Percentiles rank a stretch among this genome's conserved stretches.
Conservation (phyloP, 2,888 invertebrate species). For the Ophion ellenae region DNA sequence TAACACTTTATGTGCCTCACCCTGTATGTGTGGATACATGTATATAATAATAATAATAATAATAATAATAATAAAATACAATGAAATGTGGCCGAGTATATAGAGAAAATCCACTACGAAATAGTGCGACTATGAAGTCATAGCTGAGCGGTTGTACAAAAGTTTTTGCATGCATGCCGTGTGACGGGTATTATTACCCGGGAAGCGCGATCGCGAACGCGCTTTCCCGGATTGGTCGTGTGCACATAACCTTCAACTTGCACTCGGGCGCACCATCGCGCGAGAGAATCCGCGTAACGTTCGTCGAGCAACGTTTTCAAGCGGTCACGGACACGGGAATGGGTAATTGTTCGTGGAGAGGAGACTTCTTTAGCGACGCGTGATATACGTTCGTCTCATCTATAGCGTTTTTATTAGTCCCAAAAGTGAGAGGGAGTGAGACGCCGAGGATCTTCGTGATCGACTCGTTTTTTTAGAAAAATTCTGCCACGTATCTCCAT, state of each 20-base stretch:
- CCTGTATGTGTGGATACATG: too few relatives aligned
- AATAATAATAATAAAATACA: neutral
- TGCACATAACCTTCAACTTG: neutral
- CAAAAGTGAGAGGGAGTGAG: neutral
- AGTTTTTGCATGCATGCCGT: constrained; percentile 21
- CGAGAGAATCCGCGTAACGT: neutral
- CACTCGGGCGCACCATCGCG: neutral
- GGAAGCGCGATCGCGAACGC: constrained; percentile 11
- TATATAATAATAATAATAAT: too few relatives aligned
- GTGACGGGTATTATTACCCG: constrained; percentile 17
- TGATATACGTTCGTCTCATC: neutral
- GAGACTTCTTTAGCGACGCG: neutral
- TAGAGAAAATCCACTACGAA: constrained; percentile 3
- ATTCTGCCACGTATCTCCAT: neutral
- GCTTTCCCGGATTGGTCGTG: constrained; percentile 19
- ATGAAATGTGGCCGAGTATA: neutral
- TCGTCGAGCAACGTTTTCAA: neutral
- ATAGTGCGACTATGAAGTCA: neutral
- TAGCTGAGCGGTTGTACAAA: too few relatives aligned
- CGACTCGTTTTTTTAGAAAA: neutral
- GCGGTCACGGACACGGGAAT: neutral
- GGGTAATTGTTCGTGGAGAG: neutral
- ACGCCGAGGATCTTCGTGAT: neutral
- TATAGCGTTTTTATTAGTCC: neutral
- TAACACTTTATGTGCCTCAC: too few relatives aligned